These are phyloP conservation scores for Chaenocephalus aceratus DNA, from an alignment of 2,113 vertebrate species.

Conservation along the genomic window DNA sequence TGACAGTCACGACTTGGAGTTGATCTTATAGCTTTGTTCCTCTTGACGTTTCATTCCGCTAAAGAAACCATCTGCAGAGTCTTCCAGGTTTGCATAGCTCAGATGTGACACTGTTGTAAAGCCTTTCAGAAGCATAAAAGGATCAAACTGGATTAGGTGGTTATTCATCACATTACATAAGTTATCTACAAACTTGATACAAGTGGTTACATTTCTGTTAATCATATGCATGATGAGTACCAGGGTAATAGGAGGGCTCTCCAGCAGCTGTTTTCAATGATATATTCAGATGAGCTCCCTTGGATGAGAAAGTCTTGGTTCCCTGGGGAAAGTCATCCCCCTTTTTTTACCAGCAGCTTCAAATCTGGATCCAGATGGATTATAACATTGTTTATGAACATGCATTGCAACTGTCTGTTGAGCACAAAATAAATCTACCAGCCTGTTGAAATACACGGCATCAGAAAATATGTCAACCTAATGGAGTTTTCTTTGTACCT, in stretches of 20 bases:
- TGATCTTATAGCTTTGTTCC: constrained; percentile 39
- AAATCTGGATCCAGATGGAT: constrained; percentile 76
- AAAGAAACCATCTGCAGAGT: constrained; percentile 57
- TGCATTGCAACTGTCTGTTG: not conserved
- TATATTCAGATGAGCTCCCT: constrained; percentile 63
- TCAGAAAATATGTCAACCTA: not conserved
- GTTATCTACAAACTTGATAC: not conserved
- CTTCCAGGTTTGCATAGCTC: constrained; percentile 72
- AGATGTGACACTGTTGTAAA: constrained; percentile 76
- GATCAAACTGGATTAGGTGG: not conserved
- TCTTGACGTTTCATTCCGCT: not conserved
- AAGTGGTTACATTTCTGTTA: not conserved
- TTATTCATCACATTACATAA: not conserved
- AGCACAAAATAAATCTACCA: not conserved
- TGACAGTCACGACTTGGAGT: constrained; percentile 81
- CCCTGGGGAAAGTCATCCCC: constrained; percentile 14
- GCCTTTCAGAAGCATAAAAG: constrained; percentile 67
- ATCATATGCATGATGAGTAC: constrained; percentile 20
- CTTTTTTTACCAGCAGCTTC: constrained; percentile 63
- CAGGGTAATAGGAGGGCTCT: constrained; percentile 63
- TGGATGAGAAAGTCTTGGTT: constrained; percentile 56
- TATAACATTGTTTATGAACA: not conserved
- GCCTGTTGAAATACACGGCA: not conserved
- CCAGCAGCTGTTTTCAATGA: constrained; percentile 77
- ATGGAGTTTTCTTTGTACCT: constrained; percentile 41